These are phyloP conservation scores for Acanthochromis polyacanthus DNA, from an alignment of 2,113 vertebrate genomes.

Conservation along the genomic window DNA sequence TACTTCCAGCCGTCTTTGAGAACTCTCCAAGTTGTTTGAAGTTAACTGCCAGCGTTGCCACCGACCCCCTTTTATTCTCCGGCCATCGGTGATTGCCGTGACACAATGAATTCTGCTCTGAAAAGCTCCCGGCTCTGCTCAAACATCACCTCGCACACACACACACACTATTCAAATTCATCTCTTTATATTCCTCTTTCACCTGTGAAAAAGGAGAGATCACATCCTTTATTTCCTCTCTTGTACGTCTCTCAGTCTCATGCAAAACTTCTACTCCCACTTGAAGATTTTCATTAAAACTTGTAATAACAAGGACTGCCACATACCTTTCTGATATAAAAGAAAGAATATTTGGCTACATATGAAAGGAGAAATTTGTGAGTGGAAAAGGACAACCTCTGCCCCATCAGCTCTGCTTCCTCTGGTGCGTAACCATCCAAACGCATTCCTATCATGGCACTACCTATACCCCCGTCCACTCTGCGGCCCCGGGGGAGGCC, in stretches of 20 bases:
- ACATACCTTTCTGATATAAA: conserved; percentile 32
- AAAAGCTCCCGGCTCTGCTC: conserved; percentile 30
- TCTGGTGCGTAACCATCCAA: conserved; percentile 49
- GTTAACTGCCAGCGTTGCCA: conserved; percentile 16
- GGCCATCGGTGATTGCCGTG: conserved; percentile 20
- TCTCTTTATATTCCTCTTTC: conserved; percentile 42
- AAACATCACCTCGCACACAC: not conserved
- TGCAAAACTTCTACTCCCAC: conserved; percentile 18
- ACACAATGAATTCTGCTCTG: conserved; percentile 44
- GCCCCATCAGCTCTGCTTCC: conserved; percentile 43
- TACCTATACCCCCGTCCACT: conserved; percentile 54
- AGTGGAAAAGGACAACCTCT: conserved; percentile 37
- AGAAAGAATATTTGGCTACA: conserved; percentile 38
- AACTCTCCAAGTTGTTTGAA: conserved; percentile 14
- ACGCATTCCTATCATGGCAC: conserved; percentile 65
- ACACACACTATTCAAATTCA: conserved; percentile 20
- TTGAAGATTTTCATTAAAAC: conserved; percentile 69
- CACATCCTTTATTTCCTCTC: conserved; percentile 45
- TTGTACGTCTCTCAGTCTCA: conserved; percentile 32
- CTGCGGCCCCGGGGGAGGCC: conserved; percentile 47
- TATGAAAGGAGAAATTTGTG: conserved; percentile 43
- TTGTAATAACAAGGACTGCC: conserved; percentile 53
- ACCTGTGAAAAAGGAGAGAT: conserved; percentile 50
- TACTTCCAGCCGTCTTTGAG: not conserved
- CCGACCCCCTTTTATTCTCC: conserved; percentile 19